Evolutionary conservation across 1,140 invertebrate species (phyloP).

Genomic region (Danaus melanippus): DNA sequence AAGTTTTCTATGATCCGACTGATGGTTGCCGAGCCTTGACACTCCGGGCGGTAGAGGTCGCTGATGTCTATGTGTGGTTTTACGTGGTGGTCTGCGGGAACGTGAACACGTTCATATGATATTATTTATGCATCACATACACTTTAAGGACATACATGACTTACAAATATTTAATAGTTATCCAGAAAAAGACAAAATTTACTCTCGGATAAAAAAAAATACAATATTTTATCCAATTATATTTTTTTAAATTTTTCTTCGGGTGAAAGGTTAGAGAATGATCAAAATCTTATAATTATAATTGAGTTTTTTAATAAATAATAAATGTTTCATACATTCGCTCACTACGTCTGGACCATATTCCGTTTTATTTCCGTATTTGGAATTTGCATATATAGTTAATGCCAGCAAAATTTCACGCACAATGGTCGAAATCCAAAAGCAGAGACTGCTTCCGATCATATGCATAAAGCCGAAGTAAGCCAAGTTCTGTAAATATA

Average conservation of each 20-base stretch:
- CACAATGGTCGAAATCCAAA: conserved; percentile 82
- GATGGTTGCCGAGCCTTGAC: conserved; percentile 43
- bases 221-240: no score
- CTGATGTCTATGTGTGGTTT: conserved; percentile 13
- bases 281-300: background rate
- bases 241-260: no score
- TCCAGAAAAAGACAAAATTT: no score
- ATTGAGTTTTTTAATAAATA: background rate
- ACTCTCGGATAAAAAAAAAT: no score
- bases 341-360: background rate
- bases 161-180: no score
- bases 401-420: conserved; percentile 78
- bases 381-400: conserved; percentile 52
- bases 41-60: conserved; percentile 41
- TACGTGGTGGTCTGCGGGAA: background rate
- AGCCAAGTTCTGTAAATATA: conserved; percentile 66
- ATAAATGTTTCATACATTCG: conserved; percentile 4
- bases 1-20: conserved; percentile 73
- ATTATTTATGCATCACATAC: no score
- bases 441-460: conserved; percentile 79
- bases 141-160: no score
- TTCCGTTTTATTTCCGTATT: conserved; percentile 32
- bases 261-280: background rate
- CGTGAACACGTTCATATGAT: no score
- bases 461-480: conserved; percentile 83